These are phyloP conservation scores for Rhagonycha fulva DNA, from an alignment of 2,888 invertebrate genomes.

Conservation along the genomic window DNA sequence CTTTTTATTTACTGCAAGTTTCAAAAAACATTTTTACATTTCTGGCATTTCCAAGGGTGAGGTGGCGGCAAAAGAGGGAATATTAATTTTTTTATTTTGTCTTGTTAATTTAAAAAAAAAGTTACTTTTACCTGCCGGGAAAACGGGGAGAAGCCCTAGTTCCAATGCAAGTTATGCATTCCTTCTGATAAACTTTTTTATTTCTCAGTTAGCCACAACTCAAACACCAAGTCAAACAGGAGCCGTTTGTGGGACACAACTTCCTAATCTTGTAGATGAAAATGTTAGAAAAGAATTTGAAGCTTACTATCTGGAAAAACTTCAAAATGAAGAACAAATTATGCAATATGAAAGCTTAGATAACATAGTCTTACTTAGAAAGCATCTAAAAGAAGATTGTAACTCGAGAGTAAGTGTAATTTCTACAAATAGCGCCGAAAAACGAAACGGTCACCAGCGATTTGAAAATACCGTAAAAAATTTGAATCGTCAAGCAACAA, in stretches of 20 bases:
- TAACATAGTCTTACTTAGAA: conserved; percentile 29
- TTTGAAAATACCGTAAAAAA: background rate
- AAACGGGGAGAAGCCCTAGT: no score
- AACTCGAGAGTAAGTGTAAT: conserved; percentile 23
- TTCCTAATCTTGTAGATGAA: background rate
- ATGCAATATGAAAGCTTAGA: conserved; percentile 26
- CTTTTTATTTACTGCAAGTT: no score
- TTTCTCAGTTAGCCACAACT: background rate
- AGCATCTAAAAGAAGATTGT: conserved; percentile 45
- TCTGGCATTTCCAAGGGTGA: no score
- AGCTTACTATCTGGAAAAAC: conserved; percentile 14
- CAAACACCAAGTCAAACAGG: background rate
- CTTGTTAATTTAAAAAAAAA: no score
- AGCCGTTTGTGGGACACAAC: background rate
- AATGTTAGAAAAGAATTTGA: conserved; percentile 2
- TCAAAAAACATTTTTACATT: no score
- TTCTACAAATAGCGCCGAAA: background rate
- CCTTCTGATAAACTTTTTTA: background rate
- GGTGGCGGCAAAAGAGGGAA: no score
- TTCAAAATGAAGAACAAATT: conserved; percentile 17
- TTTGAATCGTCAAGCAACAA: background rate
- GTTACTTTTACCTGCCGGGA: no score
- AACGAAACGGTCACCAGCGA: background rate
- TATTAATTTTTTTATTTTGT: no score
- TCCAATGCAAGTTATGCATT: background rate